Percentiles rank a stretch among this genome's conserved stretches.
These are phyloP conservation scores for Pegoplata infirma DNA, from an alignment of 2,888 invertebrate genomes.

Conservation along the genomic window DNA sequence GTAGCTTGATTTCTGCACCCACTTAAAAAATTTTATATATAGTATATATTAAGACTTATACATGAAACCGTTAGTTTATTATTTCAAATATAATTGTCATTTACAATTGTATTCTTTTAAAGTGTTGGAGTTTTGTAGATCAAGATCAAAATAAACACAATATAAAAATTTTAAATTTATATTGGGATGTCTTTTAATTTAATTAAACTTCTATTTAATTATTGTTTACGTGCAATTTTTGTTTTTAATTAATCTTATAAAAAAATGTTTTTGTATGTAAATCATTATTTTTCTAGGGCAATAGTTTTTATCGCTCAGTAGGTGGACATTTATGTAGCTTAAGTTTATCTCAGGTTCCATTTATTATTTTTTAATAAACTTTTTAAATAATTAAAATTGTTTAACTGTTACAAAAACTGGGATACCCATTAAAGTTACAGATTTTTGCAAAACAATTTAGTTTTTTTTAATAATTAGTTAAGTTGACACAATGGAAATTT, in stretches of 20 bases:
- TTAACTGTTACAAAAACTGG: too few species aligned
- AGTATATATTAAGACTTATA: constrained; percentile 24
- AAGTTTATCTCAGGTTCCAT: too few species aligned
- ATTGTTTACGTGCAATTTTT: not conserved
- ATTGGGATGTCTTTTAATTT: not conserved
- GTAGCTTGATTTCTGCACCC: constrained; percentile 60
- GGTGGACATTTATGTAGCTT: too few species aligned
- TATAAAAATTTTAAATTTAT: not conserved
- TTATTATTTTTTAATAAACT: too few species aligned
- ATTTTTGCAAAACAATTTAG: too few species aligned
- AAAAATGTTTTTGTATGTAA: too few species aligned
- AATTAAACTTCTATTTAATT: not conserved
- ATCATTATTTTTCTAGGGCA: not conserved
- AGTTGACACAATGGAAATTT: too few species aligned
- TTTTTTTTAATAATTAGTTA: too few species aligned
- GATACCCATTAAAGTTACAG: too few species aligned
- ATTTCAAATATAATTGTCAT: constrained; percentile 57
- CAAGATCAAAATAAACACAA: constrained; percentile 34
- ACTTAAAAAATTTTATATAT: constrained; percentile 44
- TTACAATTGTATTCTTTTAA: constrained; percentile 51
- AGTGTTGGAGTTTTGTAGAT: constrained; percentile 37
- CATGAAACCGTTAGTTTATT: constrained; percentile 47
- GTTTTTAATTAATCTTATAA: too few species aligned
- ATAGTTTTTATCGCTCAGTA: not conserved
- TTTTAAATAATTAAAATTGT: too few species aligned